A percentile compares a stretch with the other conserved stretches of the same genome.
Evolutionary conservation across 1,140 invertebrate genomes (phyloP).

Genomic region (Liolophura sinensis): DNA sequence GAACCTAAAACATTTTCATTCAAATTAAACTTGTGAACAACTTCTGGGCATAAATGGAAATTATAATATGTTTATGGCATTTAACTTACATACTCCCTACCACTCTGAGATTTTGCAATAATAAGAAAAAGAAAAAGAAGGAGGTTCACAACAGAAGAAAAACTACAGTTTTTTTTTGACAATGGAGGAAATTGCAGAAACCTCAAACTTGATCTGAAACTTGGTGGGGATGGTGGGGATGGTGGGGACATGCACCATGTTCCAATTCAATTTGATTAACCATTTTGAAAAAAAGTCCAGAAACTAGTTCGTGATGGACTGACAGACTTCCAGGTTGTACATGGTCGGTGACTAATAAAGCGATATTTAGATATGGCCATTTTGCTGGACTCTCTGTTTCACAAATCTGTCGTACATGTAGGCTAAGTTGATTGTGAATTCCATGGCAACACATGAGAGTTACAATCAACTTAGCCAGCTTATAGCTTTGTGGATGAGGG

Average conservation of each 20-base stretch:
- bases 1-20: slow-evolving; percentile 9
- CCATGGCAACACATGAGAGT: background rate
- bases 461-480: background rate
- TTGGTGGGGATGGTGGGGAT: too few relatives aligned
- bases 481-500: too few relatives aligned
- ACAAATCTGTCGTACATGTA: background rate
- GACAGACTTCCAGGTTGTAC: too few relatives aligned
- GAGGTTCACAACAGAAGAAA: background rate
- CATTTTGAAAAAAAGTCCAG: too few relatives aligned
- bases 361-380: background rate
- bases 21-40: background rate
- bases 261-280: too few relatives aligned
- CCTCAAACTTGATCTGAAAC: too few relatives aligned
- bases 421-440: background rate
- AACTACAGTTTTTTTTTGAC: background rate
- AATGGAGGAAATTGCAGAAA: too few relatives aligned
- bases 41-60: background rate
- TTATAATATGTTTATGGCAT: background rate
- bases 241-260: too few relatives aligned
- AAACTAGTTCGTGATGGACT: too few relatives aligned
- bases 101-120: too few relatives aligned
- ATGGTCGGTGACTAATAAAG: too few relatives aligned
- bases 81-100: background rate
- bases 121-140: background rate
- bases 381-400: background rate